Evolutionary conservation across 2,113 vertebrate genomes (phyloP).

Genomic region (human (Homo sapiens)): GRCh38 chr4:164215501-164216000

Average conservation of each 20-base stretch:
- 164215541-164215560: too few relatives aligned
- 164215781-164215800: not conserved
- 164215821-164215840: not conserved
- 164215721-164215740: not conserved
- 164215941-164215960: not conserved
- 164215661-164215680: not conserved
- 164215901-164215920: not conserved
- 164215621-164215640: too few relatives aligned
- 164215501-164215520: too few relatives aligned
- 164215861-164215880: not conserved
- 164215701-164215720: not conserved
- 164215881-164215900: not conserved
- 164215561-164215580: too few relatives aligned
- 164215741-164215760: not conserved
- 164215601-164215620: too few relatives aligned
- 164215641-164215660: not conserved
- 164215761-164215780: not conserved
- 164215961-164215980: not conserved
- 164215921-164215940: not conserved
- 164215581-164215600: too few relatives aligned
- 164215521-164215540: too few relatives aligned
- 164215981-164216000: not conserved
- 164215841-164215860: not conserved
- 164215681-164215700: not conserved
- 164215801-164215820: not conserved